phyloP scores from a whole-genome alignment of 2,888 invertebrate genomes.

The Phytoseiulus persimilis region DNA sequence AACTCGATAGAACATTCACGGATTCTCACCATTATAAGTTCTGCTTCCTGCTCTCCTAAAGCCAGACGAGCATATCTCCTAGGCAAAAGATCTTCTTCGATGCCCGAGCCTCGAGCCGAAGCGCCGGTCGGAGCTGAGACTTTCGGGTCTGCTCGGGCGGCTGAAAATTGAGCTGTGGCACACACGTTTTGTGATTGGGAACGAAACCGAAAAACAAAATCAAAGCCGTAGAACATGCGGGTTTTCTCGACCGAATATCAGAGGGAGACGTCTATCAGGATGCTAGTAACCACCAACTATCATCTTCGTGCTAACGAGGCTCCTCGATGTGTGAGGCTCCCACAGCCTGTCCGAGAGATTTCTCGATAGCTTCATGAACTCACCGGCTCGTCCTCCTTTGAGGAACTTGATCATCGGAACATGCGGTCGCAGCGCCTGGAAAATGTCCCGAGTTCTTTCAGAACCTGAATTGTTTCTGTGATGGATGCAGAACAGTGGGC shows the following conservation, averaged over 20 bases:
- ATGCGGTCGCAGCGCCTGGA: constrained; percentile 45
- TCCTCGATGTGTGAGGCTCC: no score
- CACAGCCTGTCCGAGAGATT: no score
- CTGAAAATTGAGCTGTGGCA: constrained; percentile 8
- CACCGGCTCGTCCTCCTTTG: constrained; percentile 41
- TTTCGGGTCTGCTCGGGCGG: background rate
- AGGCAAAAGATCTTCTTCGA: constrained; percentile 44
- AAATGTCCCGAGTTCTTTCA: background rate
- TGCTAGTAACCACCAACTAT: no score
- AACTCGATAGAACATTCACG: background rate
- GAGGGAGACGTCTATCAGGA: no score
- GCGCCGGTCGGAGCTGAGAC: constrained; percentile 14
- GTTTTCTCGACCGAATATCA: no score
- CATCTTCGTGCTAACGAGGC: no score
- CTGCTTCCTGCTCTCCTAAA: constrained; percentile 43
- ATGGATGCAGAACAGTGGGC: background rate
- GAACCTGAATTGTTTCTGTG: background rate
- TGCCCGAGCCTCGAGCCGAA: constrained; percentile 41
- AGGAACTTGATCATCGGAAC: constrained; percentile 45
- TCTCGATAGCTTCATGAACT: background rate
- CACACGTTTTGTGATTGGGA: constrained; percentile 19
- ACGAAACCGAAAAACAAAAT: background rate
- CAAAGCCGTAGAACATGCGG: background rate
- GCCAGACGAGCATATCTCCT: constrained; percentile 44
- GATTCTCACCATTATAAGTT: constrained; percentile 43